Evolutionary conservation across 1,140 invertebrate species (phyloP), one percentile per base, ranked within the genome.

Genomic region (Acromyrmex echinatior): DNA sequence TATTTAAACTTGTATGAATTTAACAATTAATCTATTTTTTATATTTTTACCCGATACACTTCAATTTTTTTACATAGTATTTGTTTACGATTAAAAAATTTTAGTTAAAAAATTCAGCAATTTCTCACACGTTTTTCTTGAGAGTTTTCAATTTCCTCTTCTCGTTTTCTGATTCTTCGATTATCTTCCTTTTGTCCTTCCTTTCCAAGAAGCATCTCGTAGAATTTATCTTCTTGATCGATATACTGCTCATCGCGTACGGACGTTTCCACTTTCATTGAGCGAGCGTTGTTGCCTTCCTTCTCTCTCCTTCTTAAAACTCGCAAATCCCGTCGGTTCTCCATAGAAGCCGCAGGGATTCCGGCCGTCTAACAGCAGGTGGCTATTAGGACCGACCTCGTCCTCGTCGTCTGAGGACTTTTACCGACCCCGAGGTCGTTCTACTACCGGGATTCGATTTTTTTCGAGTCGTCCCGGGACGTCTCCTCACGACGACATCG

Each of bases 311-410:
- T 63, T 31, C 49, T 45, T 28, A 18, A 25, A 70, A 63, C 58
- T 84, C 78, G 58, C 73, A 77, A 90, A 90, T 87, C 88, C 79
- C 53, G 63, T 70, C 76, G 58, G 71, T 16, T 87, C 88, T 66
- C 85, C 39, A 31, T 63, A 70, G 70, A 77, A 91, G 80, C 66
- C 78, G 12, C 86, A 21, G 58, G 86, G 80, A 91, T 87, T 74
- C 76, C 51, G 82, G 45, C 79, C 25, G 49, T 68, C 51, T 89
- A 92, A 87, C 91, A 92, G 90, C 90, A 86, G 91, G 91, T 79
- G 81, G 88, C 84, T 82, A 92, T 92, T 87, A 91, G 78, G 79
- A 1, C n/a, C 58, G 39, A 39, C n/a, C 65, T 85, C 60, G 65
- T 89, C 58, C 58, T 63, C 56, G 63, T 51, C 51, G 35, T 71